These are phyloP conservation scores for Hemaris fuciformis DNA, from an alignment of 2,888 invertebrate genomes.

Conservation along the genomic window DNA sequence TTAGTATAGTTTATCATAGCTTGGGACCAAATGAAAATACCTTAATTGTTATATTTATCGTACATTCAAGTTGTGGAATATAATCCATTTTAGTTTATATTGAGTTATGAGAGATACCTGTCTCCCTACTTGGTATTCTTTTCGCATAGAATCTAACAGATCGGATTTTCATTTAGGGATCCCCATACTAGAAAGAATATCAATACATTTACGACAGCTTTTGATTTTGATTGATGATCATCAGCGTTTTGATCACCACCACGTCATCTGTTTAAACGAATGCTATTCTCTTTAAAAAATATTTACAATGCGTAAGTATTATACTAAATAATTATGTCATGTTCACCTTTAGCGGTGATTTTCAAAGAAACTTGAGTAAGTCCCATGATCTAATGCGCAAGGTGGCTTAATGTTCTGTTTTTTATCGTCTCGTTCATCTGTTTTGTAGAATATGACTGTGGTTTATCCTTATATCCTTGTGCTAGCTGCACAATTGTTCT, in stretches of 20 bases:
- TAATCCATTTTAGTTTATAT: too few species aligned
- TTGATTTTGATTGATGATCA: too few species aligned
- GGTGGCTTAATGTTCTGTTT: neutral
- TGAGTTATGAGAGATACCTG: too few species aligned
- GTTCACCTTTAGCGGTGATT: neutral
- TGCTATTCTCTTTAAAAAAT: neutral
- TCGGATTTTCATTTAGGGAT: too few species aligned
- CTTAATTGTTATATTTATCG: too few species aligned
- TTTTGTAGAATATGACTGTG: neutral
- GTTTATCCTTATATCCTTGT: neutral
- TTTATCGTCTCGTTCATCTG: neutral
- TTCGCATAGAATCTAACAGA: too few species aligned
- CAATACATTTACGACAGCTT: too few species aligned
- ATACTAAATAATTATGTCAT: neutral
- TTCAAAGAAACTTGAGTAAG: neutral
- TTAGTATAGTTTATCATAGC: too few species aligned
- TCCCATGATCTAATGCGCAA: neutral
- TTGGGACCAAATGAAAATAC: too few species aligned
- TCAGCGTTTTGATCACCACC: neutral
- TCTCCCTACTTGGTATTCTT: too few species aligned
- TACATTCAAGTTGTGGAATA: too few species aligned
- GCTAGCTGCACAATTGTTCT: neutral
- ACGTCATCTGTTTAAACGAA: neutral
- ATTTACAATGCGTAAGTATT: neutral
- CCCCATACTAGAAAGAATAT: too few species aligned